Base-by-base conservation (phyloP, 2,888 invertebrate species). In the Calliopum simillimum region DNA sequence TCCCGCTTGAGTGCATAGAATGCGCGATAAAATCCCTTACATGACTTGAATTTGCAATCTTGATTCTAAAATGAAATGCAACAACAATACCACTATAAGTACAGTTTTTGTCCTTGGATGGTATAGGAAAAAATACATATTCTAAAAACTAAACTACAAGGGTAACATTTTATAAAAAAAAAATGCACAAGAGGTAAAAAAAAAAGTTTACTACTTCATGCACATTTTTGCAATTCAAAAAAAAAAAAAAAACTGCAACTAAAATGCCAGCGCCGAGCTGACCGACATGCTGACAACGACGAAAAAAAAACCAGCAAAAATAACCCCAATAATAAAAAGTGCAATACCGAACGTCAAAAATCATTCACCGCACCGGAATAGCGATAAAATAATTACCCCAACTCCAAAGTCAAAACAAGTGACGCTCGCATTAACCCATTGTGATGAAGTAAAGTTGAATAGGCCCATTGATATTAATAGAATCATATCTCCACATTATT, bases 361-460 rank as follows among this genome's bases (percentile, higher is more conserved):
- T 71, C 69, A 66, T 56, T 72, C 71, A 58, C 47, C 46, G 61
- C 56, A 41, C 46, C 47, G 68, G 59, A 69, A 65, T 56, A 51
- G 70, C 72, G 70, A 70, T 72, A 72, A 72, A 70, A 72, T 70
- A 72, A 72, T 72, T 62, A 70, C 11, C 68, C 53, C 53, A 23
- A 14, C 21, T 62, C 14, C 41, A 33, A 33, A 33, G 0, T 33
- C 5, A 33, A 33, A 33, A 33, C 8, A 33, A 33, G 33, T 33
- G 33, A 33, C 33, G 33, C 6, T 33, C 33, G 33, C 33, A 33
- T 33, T 33, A 33, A 33, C 33, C 33, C 33, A 33, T 33, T 33
- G 5, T 6, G 33, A 6, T 33, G 1, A 33, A 33, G 1, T 33
- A 8, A 8, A 33, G 2, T 8, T 6, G 33, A 33, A 33, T 6